Conservation (phyloP, 2,113 vertebrate genomes). For the Phrynocephalus versicolor region DNA sequence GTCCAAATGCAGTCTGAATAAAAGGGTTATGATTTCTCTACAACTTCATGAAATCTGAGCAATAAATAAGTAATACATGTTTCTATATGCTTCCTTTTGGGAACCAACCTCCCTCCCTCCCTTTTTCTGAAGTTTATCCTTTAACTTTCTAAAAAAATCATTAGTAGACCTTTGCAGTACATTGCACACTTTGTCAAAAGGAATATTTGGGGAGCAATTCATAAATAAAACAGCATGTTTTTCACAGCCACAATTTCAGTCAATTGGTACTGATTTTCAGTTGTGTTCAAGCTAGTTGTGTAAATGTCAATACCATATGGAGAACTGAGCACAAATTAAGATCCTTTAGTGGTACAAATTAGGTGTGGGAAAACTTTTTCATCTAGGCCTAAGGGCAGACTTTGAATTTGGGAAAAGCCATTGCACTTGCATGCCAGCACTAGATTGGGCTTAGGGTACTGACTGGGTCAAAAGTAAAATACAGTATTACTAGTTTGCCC, state of each 20-base stretch:
- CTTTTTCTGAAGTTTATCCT: not conserved
- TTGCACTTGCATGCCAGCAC: not conserved
- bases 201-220: not conserved
- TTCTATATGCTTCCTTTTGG: not conserved
- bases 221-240: not conserved
- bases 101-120: not conserved
- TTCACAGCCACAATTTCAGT: not conserved
- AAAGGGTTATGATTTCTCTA: too few species aligned
- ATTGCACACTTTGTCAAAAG: not conserved
- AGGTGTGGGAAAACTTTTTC: not conserved
- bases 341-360: not conserved
- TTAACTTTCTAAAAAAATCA: not conserved
- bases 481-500: not conserved
- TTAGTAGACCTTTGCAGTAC: not conserved
- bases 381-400: not conserved
- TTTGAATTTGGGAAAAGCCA: not conserved
- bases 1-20: not conserved
- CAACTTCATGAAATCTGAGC: not conserved
- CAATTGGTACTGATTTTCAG: not conserved
- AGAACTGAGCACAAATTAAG: not conserved
- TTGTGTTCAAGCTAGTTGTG: not conserved
- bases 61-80: not conserved
- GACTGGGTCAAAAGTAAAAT: not conserved
- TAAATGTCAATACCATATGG: not conserved
- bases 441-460: not conserved